Conservation (phyloP, 2,888 invertebrate genomes). For the Corythucha ciliata region DNA sequence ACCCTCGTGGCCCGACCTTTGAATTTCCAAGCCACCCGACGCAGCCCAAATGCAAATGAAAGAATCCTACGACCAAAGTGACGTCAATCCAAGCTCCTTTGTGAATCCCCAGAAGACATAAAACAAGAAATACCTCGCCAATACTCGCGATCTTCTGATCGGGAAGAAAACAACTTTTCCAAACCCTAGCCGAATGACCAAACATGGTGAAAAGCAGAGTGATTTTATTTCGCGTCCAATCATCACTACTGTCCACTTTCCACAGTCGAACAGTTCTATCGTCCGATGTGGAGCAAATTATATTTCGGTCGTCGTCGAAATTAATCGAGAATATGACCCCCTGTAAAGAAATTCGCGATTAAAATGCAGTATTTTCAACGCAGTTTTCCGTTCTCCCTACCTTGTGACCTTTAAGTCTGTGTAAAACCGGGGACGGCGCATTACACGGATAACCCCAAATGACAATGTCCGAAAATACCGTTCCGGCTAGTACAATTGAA, state of each 20-base stretch:
- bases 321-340: slow-evolving; percentile 80
- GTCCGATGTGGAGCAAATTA: slow-evolving; percentile 76
- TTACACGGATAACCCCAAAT: slow-evolving; percentile 45
- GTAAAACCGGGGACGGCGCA: slow-evolving; percentile 43
- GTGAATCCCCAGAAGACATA: no score
- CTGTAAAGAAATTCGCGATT: slow-evolving; percentile 47
- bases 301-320: slow-evolving; percentile 46
- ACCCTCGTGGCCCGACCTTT: slow-evolving; percentile 56
- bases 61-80: slow-evolving; percentile 50
- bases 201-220: slow-evolving; percentile 52
- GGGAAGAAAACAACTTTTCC: slow-evolving; percentile 56
- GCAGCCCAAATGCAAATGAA: slow-evolving; percentile 59
- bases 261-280: slow-evolving; percentile 77
- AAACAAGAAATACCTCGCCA: slow-evolving; percentile 55
- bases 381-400: slow-evolving; percentile 44
- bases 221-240: slow-evolving; percentile 24
- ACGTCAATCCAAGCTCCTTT: not conserved
- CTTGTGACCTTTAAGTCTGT: slow-evolving; percentile 60
- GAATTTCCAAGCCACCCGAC: slow-evolving; percentile 48
- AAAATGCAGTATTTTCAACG: no score
- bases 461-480: slow-evolving; percentile 54
- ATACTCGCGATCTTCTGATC: slow-evolving; percentile 52
- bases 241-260: slow-evolving; percentile 42
- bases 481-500: slow-evolving; percentile 53
- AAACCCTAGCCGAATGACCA: slow-evolving; percentile 76